Percentiles rank a stretch among this genome's conserved stretches.
phyloP scores from a whole-genome alignment of 2,797 vertebrate species.

The Spheniscus humboldti region DNA sequence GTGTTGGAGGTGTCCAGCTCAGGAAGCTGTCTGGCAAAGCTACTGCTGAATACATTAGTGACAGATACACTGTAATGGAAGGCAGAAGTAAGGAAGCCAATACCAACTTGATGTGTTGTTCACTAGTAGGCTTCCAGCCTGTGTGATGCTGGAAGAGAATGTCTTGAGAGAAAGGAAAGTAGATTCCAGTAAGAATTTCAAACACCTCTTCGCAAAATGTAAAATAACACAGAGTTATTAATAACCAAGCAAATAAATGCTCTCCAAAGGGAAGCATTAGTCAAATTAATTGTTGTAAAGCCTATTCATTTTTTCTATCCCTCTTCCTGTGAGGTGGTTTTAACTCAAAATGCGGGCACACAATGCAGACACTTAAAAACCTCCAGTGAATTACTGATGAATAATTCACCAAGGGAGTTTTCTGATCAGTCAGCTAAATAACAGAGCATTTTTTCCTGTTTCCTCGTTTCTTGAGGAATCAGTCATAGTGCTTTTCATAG shows the following conservation, averaged over 20 bases:
- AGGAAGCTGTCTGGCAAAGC: background rate
- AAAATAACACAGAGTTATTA: background rate
- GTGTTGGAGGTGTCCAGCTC: background rate
- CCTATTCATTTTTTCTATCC: background rate
- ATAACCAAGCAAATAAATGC: background rate
- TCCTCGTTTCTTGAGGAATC: background rate
- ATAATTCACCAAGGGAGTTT: background rate
- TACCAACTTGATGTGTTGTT: background rate
- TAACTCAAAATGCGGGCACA: background rate
- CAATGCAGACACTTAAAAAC: background rate
- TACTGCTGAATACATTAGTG: background rate
- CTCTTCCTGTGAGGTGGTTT: background rate
- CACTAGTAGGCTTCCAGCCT: background rate
- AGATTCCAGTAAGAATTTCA: background rate
- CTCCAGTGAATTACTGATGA: background rate
- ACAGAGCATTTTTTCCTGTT: background rate
- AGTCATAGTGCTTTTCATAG: background rate
- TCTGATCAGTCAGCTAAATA: background rate
- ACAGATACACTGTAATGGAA: background rate
- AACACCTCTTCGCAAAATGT: background rate
- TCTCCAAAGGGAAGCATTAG: background rate
- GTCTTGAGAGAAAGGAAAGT: background rate
- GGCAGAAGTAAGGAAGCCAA: background rate
- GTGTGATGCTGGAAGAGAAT: background rate
- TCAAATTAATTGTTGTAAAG: background rate